Conservation (phyloP, 2,888 invertebrate species). For the Rotaria macrura region DNA sequence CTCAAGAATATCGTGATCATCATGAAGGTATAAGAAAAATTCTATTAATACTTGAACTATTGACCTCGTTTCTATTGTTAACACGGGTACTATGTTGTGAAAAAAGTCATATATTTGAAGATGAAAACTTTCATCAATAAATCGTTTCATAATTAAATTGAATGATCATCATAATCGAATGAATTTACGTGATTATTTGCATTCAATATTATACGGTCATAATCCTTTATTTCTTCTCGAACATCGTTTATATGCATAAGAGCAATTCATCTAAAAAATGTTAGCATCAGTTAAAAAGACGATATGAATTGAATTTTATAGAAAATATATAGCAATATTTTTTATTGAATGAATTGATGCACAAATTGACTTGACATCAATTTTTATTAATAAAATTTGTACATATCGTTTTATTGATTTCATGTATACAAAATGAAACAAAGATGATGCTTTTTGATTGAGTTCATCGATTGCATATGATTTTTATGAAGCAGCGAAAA, state of each 20-base stretch:
- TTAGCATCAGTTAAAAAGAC: background rate
- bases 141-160: background rate
- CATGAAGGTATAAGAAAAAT: conserved; percentile 42
- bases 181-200: background rate
- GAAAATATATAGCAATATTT: background rate
- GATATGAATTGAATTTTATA: background rate
- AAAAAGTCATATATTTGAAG: conserved; percentile 39
- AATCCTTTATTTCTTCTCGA: background rate
- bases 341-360: background rate
- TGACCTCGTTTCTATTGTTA: conserved; percentile 36
- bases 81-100: conserved; percentile 47
- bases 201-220: background rate
- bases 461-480: conserved; percentile 34
- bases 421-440: conserved; percentile 45
- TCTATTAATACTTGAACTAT: conserved; percentile 23
- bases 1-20: conserved; percentile 47
- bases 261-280: background rate
- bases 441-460: conserved; percentile 43
- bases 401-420: conserved; percentile 46
- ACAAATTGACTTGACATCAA: background rate
- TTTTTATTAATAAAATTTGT: conserved; percentile 41
- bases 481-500: background rate
- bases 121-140: conserved; percentile 37
- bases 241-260: background rate
- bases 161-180: background rate